Conservation (phyloP, 2,113 vertebrate species). For the Hippocampus mohnikei region DNA sequence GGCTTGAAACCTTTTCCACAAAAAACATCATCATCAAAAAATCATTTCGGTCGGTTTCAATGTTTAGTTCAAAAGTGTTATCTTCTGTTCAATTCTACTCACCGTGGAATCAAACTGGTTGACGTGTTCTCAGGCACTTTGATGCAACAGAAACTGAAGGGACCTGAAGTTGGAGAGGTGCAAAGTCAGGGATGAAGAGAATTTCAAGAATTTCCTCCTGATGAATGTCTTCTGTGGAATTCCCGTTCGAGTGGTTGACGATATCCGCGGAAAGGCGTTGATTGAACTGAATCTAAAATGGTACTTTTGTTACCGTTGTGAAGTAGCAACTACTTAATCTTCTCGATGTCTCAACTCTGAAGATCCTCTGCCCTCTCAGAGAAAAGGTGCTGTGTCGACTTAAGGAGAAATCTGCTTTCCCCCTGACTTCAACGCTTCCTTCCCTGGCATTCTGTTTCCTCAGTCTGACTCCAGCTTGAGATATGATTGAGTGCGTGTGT, state of each 20-base stretch:
- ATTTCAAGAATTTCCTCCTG: constrained; percentile 52
- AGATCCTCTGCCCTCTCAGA: neutral
- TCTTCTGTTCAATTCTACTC: constrained; percentile 31
- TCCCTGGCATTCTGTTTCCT: constrained; percentile 69
- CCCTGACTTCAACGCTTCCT: constrained; percentile 58
- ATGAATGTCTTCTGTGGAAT: constrained; percentile 24
- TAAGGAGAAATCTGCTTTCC: constrained; percentile 47
- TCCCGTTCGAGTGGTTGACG: constrained; percentile 12
- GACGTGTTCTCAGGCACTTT: constrained; percentile 14
- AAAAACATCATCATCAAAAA: neutral
- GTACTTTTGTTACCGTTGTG: neutral
- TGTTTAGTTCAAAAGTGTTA: neutral
- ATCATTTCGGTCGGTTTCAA: neutral
- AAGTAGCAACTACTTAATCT: neutral
- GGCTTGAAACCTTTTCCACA: neutral
- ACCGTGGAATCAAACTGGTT: constrained; percentile 21
- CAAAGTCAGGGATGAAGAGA: constrained; percentile 30
- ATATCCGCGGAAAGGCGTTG: constrained; percentile 3
- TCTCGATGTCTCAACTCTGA: neutral
- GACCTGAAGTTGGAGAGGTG: constrained; percentile 21
- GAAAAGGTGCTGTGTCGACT: constrained; percentile 25
- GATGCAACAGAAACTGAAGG: constrained; percentile 23
- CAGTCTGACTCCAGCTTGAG: constrained; percentile 45
- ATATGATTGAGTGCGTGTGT: constrained; percentile 37
- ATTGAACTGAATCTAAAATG: neutral